Evolutionary conservation across 1,140 invertebrate species (phyloP).

Genomic region (Neodiprion virginianus): DNA sequence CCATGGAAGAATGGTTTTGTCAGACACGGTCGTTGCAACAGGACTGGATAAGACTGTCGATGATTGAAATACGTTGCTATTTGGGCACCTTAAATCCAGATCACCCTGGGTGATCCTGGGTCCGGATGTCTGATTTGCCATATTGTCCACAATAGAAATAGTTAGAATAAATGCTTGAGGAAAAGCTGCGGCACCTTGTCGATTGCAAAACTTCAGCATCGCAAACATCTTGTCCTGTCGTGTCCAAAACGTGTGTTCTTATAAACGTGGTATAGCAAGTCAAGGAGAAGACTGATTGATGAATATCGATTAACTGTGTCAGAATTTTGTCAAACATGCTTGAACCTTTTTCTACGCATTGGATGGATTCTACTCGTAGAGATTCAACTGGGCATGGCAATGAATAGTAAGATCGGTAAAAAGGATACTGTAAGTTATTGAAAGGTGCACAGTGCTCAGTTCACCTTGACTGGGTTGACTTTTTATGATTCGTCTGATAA

Average conservation of each 20-base stretch:
- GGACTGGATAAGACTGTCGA: not conserved
- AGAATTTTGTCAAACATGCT: not conserved
- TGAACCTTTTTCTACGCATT: too few species aligned
- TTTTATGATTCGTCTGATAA: slow-evolving; percentile 57
- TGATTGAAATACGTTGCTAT: not conserved
- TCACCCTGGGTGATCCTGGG: not conserved
- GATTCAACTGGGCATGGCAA: too few species aligned
- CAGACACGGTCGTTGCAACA: not conserved
- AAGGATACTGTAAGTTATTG: slow-evolving; percentile 57
- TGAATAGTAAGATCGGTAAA: slow-evolving; percentile 21
- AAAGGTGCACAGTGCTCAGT: slow-evolving; percentile 52
- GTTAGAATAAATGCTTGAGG: slow-evolving; percentile 52
- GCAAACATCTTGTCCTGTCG: slow-evolving; percentile 57
- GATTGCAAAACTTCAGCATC: slow-evolving; percentile 49
- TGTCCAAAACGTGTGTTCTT: slow-evolving; percentile 51
- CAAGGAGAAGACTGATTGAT: slow-evolving; percentile 10
- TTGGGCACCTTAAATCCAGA: not conserved
- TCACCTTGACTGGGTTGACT: slow-evolving; percentile 50
- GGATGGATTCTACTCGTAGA: too few species aligned
- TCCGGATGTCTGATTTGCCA: not conserved
- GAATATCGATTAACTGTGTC: not conserved
- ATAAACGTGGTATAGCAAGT: not conserved
- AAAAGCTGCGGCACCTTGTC: slow-evolving; percentile 41
- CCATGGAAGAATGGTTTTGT: too few species aligned
- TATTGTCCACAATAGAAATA: not conserved